phyloP scores from a whole-genome alignment of 2,797 vertebrate genomes.

The Arctocebus calabarensis region DNA sequence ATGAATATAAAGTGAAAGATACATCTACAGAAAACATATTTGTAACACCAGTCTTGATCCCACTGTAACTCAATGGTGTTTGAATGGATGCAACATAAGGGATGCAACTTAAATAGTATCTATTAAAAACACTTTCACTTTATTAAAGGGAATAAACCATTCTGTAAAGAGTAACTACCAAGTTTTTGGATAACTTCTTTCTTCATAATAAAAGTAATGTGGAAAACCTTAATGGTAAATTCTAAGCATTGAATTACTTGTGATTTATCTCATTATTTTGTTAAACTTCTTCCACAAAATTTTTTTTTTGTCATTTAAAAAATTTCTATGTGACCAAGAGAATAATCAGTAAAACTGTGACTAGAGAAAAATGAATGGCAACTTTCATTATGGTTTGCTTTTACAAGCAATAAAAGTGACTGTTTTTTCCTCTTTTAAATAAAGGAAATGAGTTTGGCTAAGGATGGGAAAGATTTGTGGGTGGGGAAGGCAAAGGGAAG shows the following conservation, averaged over 20 bases:
- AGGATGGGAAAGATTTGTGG: constrained; percentile 18
- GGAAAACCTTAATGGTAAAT: not conserved
- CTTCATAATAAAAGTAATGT: constrained; percentile 8
- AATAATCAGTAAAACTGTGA: constrained; percentile 30
- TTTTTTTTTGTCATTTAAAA: constrained; percentile 10
- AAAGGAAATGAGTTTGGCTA: constrained; percentile 2
- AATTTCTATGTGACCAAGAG: not conserved
- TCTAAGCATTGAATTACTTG: constrained; percentile 5
- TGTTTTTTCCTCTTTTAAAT: constrained; percentile 19
- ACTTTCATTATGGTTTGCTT: not conserved
- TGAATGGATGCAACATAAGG: not conserved
- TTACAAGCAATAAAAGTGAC: not conserved
- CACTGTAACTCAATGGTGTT: not conserved
- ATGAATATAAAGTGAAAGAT: not conserved
- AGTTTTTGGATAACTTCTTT: constrained; percentile 8
- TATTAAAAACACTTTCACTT: not conserved
- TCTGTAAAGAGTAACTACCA: not conserved
- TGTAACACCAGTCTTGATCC: not conserved
- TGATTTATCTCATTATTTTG: constrained; percentile 24
- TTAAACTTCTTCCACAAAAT: not conserved
- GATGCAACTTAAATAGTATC: not conserved
- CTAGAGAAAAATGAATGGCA: not conserved
- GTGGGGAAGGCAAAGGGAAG: not conserved
- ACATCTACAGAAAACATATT: not conserved
- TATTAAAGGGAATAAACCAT: not conserved